Evolutionary conservation across 30 jellyfish, hydroid and myxozoan genomes (phyloP), one percentile per base, ranked within the genome.

Genomic region (Sanderia malayensis): DNA sequence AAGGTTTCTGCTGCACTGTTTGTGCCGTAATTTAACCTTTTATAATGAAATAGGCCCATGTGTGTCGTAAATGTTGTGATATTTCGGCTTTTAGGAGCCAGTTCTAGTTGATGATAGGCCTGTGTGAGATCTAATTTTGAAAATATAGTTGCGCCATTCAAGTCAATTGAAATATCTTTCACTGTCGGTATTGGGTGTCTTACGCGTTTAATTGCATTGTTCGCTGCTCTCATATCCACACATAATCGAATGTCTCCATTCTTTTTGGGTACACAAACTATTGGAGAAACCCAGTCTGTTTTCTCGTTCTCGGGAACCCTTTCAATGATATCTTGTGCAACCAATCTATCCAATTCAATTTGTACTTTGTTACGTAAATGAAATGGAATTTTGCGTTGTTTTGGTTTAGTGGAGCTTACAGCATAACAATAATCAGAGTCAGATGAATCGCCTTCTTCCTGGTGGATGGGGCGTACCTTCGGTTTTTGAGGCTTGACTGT

Each of bases 11-110:
- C 11, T 25, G 83, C 94, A 58, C 46, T 18, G 23, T 24, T 19
- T 34, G 66, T 52, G 21, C 90, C 89, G 25, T 2, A 63, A 33
- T 21, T 32, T 20, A 81, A 46, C 15, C 87, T 44, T 30, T 58
- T 81, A 44, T 70, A 81, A 33, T 87, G 21, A 64, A 61, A 67
- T 18, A 52, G 58, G 19, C 92, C 79, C 55, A 29, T 46, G 49
- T 66, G 85, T 17, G 85, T 79, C 9, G 86, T 72, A 57, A 67
- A 79, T 52, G 87, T 79, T 6, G 92, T 66, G 34, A 59, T 74
- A 66, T 55, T 46, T 18, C 92, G 23, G 18, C 52, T 21, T 17
- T 79, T 64, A 11, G 76, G 76, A 41, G 67, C 79, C 18, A 79
- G 71, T 27, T 27, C 76, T 9, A 79, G 17, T 55, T 79, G 85